Base-by-base conservation (phyloP, 2,888 invertebrate species). In the Mayetiola destructor region DNA sequence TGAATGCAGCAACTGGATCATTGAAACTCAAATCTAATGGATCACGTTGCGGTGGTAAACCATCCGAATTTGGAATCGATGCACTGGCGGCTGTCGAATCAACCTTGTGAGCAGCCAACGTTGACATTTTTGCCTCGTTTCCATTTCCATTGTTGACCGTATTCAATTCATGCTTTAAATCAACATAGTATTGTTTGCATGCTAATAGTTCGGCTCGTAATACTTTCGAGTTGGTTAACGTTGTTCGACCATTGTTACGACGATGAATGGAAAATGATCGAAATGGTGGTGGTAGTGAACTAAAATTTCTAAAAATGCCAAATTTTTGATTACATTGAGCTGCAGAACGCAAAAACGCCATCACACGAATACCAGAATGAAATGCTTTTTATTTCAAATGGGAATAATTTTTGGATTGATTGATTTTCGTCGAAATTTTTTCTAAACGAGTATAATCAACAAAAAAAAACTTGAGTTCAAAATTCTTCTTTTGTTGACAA, bases 1-100 rank as follows among this genome's bases (percentile, higher is more conserved):
- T 90, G 77, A 92, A 97, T 27, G 95, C 88, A 63, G 92, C 91
- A 65, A 83, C 77, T 27, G 89, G 85, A 77, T 92, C 88, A 73
- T 83, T 83, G 75, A 97, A 97, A 63, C 79, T 78, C 61, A 88
- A 80, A 73, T 93, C 92, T 64, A 92, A 77, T 2, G 84, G 83
- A 73, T 89, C 89, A 12, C 69, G 66, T 23, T 76, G 64, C 55
- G 72, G 62, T 39, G 20, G 56, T 56, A 42, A 57, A 29, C 32
- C 57, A 20, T 39, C 37, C 9, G 23, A 27, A 20, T 12, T 36
- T 2, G 10, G 8, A 8, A 3, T 29, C 52, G 55, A 36, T 59
- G 32, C 37, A 32, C 42, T 36, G 59, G 58, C 12, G 55, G 61
- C 16, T 18, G 56, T 30, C 56, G 57, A 6, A 53, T 39, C 1